Percentiles rank a stretch among this genome's conserved stretches.
These are phyloP conservation scores for Lordiphosa fenestrarum DNA, from an alignment of 2,888 invertebrate species.

Conservation along the genomic window DNA sequence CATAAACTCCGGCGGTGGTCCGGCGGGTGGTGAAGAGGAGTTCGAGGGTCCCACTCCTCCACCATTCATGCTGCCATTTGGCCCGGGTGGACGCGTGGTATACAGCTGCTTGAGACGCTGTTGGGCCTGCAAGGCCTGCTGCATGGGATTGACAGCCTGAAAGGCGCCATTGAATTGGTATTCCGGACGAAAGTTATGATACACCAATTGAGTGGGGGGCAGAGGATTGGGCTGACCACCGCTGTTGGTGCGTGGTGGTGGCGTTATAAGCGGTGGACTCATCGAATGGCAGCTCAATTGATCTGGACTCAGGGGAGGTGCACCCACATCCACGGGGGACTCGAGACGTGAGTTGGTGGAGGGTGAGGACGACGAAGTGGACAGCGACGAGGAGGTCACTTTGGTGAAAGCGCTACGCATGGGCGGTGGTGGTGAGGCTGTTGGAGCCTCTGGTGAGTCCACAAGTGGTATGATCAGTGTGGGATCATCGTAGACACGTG, in stretches of 20 bases:
- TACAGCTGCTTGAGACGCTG: conserved; percentile 78
- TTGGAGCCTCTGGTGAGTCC: conserved; percentile 68
- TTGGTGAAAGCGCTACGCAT: conserved; percentile 91
- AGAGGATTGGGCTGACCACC: conserved; percentile 52
- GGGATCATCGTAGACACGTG: conserved; percentile 79
- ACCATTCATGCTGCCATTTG: conserved; percentile 52
- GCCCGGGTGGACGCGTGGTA: conserved; percentile 67
- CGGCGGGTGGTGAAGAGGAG: conserved; percentile 40
- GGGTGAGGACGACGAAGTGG: conserved; percentile 56
- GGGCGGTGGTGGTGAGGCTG: conserved; percentile 56
- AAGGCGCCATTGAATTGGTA: conserved; percentile 79
- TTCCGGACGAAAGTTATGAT: conserved; percentile 79
- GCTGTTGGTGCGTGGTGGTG: conserved; percentile 80
- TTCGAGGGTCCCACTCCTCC: conserved; percentile 20
- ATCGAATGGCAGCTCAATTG: conserved; percentile 89
- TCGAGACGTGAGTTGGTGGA: conserved; percentile 68
- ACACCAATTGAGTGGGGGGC: conserved; percentile 79
- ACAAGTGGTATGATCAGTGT: conserved; percentile 75
- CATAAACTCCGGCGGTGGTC: conserved; percentile 74
- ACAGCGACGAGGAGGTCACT: conserved; percentile 81
- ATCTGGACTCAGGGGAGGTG: conserved; percentile 89
- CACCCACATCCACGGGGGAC: conserved; percentile 83
- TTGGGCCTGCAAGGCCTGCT: conserved; percentile 78
- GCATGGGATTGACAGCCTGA: conserved; percentile 78
- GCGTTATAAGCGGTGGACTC: conserved; percentile 86